Conservation (phyloP, 2,888 invertebrate species). For the Salticus scenicus region DNA sequence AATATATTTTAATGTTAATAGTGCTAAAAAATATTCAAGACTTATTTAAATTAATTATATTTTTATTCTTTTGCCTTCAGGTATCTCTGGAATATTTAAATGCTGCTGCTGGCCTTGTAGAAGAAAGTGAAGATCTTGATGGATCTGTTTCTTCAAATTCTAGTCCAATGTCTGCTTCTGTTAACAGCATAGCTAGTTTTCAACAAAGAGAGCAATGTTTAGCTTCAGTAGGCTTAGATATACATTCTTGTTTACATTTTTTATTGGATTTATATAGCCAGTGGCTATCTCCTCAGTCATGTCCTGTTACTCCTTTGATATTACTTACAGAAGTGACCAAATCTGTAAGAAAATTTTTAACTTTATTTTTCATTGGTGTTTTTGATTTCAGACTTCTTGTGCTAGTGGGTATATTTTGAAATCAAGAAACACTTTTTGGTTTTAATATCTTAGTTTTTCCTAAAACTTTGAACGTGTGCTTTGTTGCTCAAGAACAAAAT, state of each 20-base stretch:
- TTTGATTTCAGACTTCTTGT: too few relatives aligned
- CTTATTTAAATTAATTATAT: too few relatives aligned
- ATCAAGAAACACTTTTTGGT: too few relatives aligned
- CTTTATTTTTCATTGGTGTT: too few relatives aligned
- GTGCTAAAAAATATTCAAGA: too few relatives aligned
- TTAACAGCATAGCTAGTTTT: slow-evolving; percentile 61
- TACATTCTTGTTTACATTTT: slow-evolving; percentile 94
- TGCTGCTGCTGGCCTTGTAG: slow-evolving; percentile 75
- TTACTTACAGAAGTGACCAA: slow-evolving; percentile 76
- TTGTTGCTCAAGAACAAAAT: too few relatives aligned
- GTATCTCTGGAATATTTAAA: slow-evolving; percentile 81
- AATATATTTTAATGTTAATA: too few relatives aligned
- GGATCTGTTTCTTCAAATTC: slow-evolving; percentile 67
- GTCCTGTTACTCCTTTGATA: slow-evolving; percentile 75
- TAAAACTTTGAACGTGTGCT: too few relatives aligned
- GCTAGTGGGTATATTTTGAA: too few relatives aligned
- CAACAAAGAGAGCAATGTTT: slow-evolving; percentile 73
- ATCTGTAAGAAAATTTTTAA: slow-evolving; percentile 77
- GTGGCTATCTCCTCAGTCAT: slow-evolving; percentile 79
- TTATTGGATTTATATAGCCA: slow-evolving; percentile 92
- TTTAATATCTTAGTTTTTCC: too few relatives aligned
- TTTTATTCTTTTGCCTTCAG: slow-evolving; percentile 73
- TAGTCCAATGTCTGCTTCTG: slow-evolving; percentile 56
- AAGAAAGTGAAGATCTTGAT: slow-evolving; percentile 65
- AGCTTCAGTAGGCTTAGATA: slow-evolving; percentile 82